These are phyloP conservation scores for Kryptolebias ocellatus DNA, from an alignment of 2,797 vertebrate species.

Conservation along the genomic window DNA sequence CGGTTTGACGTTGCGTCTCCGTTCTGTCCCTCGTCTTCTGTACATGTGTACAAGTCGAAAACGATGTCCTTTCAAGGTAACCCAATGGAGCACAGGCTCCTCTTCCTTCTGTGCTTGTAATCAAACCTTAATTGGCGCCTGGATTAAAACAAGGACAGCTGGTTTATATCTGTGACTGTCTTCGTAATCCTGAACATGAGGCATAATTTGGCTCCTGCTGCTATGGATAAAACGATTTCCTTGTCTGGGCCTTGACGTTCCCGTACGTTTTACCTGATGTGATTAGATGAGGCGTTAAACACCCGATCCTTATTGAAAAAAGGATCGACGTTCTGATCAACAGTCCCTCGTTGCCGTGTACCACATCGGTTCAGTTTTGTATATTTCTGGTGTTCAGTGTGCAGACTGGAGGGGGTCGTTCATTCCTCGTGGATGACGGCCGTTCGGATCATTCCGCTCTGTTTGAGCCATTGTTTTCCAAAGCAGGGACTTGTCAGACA, in stretches of 20 bases:
- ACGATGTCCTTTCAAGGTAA: slow-evolving; percentile 49
- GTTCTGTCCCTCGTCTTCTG: slow-evolving; percentile 1
- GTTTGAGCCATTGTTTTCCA: slow-evolving; percentile 39
- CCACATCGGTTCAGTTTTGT: background rate
- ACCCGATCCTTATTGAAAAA: slow-evolving; percentile 39
- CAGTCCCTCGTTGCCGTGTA: background rate
- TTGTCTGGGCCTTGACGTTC: slow-evolving; percentile 4
- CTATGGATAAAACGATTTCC: slow-evolving; percentile 31
- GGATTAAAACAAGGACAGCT: slow-evolving; percentile 45
- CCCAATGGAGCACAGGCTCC: slow-evolving; percentile 38
- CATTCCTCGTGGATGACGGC: background rate
- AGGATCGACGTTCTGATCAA: slow-evolving; percentile 15
- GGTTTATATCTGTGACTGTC: slow-evolving; percentile 44
- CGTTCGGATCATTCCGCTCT: slow-evolving; percentile 34
- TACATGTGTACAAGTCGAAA: slow-evolving; percentile 20
- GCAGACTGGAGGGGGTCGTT: background rate
- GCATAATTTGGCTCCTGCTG: slow-evolving; percentile 27
- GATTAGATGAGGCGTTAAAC: slow-evolving; percentile 31
- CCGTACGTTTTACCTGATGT: slow-evolving; percentile 22
- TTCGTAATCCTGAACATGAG: slow-evolving; percentile 27
- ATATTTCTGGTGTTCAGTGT: background rate
- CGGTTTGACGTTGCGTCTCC: background rate
- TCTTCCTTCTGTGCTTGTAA: slow-evolving; percentile 45
- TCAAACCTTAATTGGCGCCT: slow-evolving; percentile 65
- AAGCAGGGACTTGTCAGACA: slow-evolving; percentile 22